Evolutionary conservation across 1,140 invertebrate species (phyloP).

Genomic region (Drosophila kikkawai): DNA sequence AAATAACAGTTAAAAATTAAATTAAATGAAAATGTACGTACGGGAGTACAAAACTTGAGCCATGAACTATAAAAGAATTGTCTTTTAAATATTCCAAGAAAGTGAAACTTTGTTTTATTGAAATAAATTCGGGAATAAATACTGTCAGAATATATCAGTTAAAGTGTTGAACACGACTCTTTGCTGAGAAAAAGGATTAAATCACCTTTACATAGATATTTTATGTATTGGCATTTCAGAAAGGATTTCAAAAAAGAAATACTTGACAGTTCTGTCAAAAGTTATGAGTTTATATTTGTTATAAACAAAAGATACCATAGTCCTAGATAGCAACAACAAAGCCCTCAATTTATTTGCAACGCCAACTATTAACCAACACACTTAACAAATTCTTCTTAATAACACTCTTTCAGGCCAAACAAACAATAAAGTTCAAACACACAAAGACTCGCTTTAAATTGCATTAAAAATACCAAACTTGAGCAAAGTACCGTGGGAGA

Average conservation of each 20-base stretch:
- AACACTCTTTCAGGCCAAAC: conserved; percentile 14
- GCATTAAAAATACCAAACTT: conserved; percentile 17
- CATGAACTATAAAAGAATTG: conserved; percentile 8
- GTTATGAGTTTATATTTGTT: not conserved
- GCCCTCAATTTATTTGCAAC: not conserved
- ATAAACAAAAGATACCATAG: no score
- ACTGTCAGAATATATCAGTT: not conserved
- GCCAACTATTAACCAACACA: conserved; percentile 1
- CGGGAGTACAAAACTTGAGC: not conserved
- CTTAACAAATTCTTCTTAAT: not conserved
- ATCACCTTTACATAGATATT: not conserved
- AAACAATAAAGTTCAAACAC: conserved; percentile 22
- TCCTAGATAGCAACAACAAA: no score
- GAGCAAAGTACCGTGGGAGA: conserved; percentile 26
- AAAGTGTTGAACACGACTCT: no score
- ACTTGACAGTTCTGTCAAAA: not conserved
- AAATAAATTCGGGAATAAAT: not conserved
- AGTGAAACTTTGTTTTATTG: not conserved
- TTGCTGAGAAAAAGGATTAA: not conserved
- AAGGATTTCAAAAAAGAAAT: not conserved
- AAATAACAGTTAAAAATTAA: conserved; percentile 21
- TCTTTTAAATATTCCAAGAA: not conserved
- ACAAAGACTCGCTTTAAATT: conserved; percentile 25
- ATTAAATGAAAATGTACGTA: conserved; percentile 3
- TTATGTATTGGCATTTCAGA: not conserved